Evolutionary conservation across 2,113 vertebrate genomes (phyloP).

Genomic region (Misgurnus mizolepis): DNA sequence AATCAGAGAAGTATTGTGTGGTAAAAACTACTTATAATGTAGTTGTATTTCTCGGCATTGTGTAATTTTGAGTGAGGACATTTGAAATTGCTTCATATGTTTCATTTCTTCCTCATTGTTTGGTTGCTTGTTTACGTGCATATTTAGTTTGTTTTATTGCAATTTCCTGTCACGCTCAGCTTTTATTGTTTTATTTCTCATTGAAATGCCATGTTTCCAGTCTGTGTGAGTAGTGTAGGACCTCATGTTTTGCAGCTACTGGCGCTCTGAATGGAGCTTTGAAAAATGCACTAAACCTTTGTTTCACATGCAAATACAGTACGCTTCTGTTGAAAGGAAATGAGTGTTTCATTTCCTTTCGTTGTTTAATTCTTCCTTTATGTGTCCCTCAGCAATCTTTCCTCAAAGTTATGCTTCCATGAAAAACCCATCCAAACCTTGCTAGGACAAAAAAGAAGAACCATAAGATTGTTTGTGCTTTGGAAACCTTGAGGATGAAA

Average conservation of each 20-base stretch:
- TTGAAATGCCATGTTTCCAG: conserved; percentile 3
- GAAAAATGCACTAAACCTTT: not conserved
- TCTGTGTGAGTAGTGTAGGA: not conserved
- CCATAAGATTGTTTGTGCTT: conserved; percentile 32
- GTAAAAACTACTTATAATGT: not conserved
- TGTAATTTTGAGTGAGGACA: not conserved
- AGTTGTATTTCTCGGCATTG: not conserved
- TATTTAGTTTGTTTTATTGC: conserved; percentile 27
- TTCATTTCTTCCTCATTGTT: not conserved
- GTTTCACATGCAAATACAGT: conserved; percentile 16
- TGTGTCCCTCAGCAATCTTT: conserved; percentile 10
- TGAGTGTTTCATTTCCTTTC: not conserved
- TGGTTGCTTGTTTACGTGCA: conserved; percentile 7
- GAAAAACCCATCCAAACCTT: conserved; percentile 31
- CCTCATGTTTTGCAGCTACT: not conserved
- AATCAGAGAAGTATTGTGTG: no score
- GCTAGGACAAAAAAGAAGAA: conserved; percentile 17
- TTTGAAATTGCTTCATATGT: not conserved
- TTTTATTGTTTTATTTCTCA: conserved; percentile 30
- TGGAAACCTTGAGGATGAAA: conserved; percentile 38
- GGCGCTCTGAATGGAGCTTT: not conserved
- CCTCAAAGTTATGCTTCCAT: conserved; percentile 1
- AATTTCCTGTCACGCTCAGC: not conserved
- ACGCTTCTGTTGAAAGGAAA: not conserved
- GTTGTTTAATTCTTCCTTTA: conserved; percentile 7